Percentiles rank a stretch among this genome's conserved stretches.
Evolutionary conservation across 2,888 invertebrate species (phyloP).

Genomic region (Morpho achilles): DNA sequence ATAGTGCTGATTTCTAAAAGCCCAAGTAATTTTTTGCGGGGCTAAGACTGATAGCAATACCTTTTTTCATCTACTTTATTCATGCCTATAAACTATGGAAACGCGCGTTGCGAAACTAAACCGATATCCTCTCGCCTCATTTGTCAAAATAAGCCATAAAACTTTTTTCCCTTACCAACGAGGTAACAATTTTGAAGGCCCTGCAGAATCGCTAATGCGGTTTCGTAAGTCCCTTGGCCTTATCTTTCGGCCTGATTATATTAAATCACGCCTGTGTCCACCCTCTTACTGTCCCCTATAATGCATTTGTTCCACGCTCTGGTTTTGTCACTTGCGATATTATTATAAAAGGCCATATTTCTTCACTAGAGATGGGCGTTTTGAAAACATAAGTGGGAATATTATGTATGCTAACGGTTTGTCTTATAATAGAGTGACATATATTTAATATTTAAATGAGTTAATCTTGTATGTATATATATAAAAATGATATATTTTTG

Average conservation of each 20-base stretch:
- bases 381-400: conserved; percentile 14
- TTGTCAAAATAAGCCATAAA: no score
- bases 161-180: not conserved
- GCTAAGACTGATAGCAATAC: no score
- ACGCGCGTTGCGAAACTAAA: no score
- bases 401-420: not conserved
- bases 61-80: no score
- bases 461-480: no score
- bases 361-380: conserved; percentile 27
- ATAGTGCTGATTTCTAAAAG: no score
- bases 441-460: no score
- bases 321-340: conserved; percentile 45
- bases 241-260: conserved; percentile 42
- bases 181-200: conserved; percentile 12
- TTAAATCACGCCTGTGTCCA: conserved; percentile 34
- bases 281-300: conserved; percentile 36
- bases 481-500: no score
- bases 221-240: conserved; percentile 19
- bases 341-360: conserved; percentile 44
- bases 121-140: no score
- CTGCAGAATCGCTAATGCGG: conserved; percentile 19
- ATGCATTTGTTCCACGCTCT: conserved; percentile 41
- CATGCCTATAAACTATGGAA: no score
- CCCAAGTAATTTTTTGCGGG: no score
- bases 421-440: no score